Percentiles rank a stretch among this genome's conserved stretches.
Conservation (phyloP, 2,888 invertebrate species). For the Mamestra brassicae region DNA sequence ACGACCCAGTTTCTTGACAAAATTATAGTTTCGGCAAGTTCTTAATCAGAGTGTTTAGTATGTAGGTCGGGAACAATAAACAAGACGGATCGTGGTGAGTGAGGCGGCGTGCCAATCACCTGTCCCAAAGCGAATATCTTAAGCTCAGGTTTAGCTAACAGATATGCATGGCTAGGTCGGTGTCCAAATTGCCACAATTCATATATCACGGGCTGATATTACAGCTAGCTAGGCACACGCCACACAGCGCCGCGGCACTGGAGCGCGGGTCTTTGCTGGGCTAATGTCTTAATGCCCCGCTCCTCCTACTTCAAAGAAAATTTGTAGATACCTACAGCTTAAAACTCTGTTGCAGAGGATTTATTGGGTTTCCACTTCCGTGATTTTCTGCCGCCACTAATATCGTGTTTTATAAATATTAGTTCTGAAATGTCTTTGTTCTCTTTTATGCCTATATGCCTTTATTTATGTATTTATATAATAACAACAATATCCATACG, state of each 20-base stretch:
- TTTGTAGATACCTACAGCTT: constrained; percentile 33
- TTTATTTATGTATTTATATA: constrained; percentile 8
- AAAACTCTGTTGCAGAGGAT: constrained; percentile 40
- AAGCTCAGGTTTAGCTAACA: constrained; percentile 60
- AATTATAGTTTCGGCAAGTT: constrained; percentile 56
- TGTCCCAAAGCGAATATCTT: constrained; percentile 53
- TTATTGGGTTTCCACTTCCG: constrained; percentile 53
- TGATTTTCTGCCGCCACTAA: constrained; percentile 26
- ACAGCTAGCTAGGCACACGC: constrained; percentile 29
- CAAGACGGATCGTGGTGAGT: constrained; percentile 57
- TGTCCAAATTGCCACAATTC: constrained; percentile 34
- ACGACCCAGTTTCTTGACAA: constrained; percentile 45
- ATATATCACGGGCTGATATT: constrained; percentile 38
- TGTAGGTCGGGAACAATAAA: constrained; percentile 59
- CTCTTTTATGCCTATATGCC: constrained; percentile 7
- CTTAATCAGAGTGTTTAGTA: constrained; percentile 55
- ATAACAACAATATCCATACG: neutral
- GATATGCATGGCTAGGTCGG: constrained; percentile 47
- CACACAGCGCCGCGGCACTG: constrained; percentile 25
- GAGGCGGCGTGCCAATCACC: constrained; percentile 55
- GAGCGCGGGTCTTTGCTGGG: constrained; percentile 48
- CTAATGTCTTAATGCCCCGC: constrained; percentile 47
- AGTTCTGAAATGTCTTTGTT: constrained; percentile 37
- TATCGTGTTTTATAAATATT: constrained; percentile 25
- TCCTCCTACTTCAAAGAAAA: constrained; percentile 47